These are phyloP conservation scores for Teleogryllus oceanicus DNA, from an alignment of 2,888 invertebrate genomes.

Conservation along the genomic window DNA sequence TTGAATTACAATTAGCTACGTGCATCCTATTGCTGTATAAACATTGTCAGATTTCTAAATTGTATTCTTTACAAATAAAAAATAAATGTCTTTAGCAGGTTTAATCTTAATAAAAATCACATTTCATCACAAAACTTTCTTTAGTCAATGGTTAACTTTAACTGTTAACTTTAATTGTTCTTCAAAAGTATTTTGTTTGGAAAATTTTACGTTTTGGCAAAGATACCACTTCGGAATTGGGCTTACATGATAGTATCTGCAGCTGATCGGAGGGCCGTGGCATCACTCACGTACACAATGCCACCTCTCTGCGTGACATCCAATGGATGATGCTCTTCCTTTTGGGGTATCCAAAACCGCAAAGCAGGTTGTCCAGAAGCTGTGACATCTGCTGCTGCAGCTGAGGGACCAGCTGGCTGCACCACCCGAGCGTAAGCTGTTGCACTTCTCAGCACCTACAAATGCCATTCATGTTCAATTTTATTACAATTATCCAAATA, in stretches of 20 bases:
- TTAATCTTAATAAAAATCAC: no score
- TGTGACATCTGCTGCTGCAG: not conserved
- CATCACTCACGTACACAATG: constrained; percentile 56
- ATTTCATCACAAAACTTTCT: no score
- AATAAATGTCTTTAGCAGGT: no score
- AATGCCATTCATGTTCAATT: not conserved
- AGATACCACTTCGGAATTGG: not conserved
- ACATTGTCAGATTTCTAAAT: no score
- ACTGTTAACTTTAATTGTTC: no score
- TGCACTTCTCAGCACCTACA: not conserved
- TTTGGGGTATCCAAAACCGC: not conserved
- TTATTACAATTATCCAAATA: no score
- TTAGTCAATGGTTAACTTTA: no score
- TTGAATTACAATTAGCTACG: no score
- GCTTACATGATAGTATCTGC: constrained; percentile 48
- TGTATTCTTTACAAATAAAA: no score
- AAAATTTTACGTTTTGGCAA: not conserved
- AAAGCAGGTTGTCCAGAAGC: not conserved
- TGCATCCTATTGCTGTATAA: no score
- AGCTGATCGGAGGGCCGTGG: constrained; percentile 44
- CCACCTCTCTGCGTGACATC: constrained; percentile 54
- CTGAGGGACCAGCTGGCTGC: not conserved
- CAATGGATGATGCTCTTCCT: not conserved
- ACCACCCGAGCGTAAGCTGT: not conserved
- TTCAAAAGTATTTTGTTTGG: no score